Evolutionary conservation across 2,888 invertebrate genomes (phyloP), one percentile per base, ranked within the genome.

Genomic region (Panorpa germanica): DNA sequence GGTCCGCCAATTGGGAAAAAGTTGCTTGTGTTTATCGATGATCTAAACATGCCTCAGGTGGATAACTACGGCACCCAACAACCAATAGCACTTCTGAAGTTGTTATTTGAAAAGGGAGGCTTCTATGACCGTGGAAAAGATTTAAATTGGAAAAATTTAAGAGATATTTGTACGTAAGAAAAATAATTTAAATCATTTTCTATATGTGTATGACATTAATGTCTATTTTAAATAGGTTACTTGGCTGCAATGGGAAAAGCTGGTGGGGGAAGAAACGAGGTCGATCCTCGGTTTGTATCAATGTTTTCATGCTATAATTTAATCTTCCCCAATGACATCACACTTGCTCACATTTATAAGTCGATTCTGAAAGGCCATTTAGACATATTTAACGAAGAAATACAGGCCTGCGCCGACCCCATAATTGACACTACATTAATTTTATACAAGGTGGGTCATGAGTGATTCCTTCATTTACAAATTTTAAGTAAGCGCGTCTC

Each of bases 41-140:
- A 93, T 46, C 76, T 91, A 74, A 88, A 90, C 48, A 90, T 90
- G 88, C 90, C 91, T 18, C 66, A 74, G 53, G 74, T 77, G 25
- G 54, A 54, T 43, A 47, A 48, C 49, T 90, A 90, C 47, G 90
- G 90, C 1, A 90, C 88, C 0, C 91, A 91, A 46, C 91, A 91
- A 45, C 90, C 91, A 0, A 85, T 90, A 40, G 91, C 90, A 0
- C 55, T 91, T 20, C 53, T 93, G n/a, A 91, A 90, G 49, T 55
- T 88, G 8, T 52, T 93, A n/a, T 70, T 91, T 37, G 88, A 91
- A 52, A 67, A 72, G 36, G 78, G 78, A 32, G 91, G 91, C 11
- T 71, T 88, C 52, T 91, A 85, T 47, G 86, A 86, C 51, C 61
- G 86, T 31, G 82, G 77, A 15, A 85, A 83, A 49, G 85, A 88